phyloP scores from a whole-genome alignment of 2,888 invertebrate species.

The Acrobasis consociella region DNA sequence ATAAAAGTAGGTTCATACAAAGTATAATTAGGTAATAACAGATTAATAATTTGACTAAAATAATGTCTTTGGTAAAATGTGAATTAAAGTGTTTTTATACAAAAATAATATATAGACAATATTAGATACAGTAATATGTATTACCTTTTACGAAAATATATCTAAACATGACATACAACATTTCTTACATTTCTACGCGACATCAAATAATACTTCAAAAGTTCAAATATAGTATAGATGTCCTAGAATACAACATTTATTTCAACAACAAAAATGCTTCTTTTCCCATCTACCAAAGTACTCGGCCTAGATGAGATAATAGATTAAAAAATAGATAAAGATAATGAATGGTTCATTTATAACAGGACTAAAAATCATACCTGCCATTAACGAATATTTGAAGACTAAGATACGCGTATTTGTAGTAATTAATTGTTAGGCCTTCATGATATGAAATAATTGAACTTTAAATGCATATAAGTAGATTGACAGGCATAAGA shows the following conservation, averaged over 20 bases:
- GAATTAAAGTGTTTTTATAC: constrained; percentile 11
- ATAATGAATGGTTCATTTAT: neutral
- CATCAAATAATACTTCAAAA: no score
- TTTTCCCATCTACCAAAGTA: neutral
- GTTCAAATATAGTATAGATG: no score
- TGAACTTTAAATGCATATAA: constrained; percentile 27
- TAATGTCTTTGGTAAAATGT: constrained; percentile 28
- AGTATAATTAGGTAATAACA: neutral
- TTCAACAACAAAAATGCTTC: neutral
- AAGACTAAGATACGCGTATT: constrained; percentile 28
- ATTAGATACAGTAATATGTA: neutral
- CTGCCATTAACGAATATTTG: neutral
- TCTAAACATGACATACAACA: neutral
- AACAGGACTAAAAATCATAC: neutral
- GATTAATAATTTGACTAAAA: constrained; percentile 15
- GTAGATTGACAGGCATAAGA: constrained; percentile 30
- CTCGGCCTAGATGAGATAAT: neutral
- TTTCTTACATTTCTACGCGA: no score
- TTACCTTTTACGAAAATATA: neutral
- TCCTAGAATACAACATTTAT: neutral
- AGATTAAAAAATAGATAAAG: neutral
- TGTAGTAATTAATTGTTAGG: constrained; percentile 48
- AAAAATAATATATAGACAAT: neutral
- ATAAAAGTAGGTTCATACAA: constrained; percentile 27
- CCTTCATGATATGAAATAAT: constrained; percentile 49